These are phyloP conservation scores for Gari tellinella DNA, from an alignment of 2,888 invertebrate species.

Conservation along the genomic window DNA sequence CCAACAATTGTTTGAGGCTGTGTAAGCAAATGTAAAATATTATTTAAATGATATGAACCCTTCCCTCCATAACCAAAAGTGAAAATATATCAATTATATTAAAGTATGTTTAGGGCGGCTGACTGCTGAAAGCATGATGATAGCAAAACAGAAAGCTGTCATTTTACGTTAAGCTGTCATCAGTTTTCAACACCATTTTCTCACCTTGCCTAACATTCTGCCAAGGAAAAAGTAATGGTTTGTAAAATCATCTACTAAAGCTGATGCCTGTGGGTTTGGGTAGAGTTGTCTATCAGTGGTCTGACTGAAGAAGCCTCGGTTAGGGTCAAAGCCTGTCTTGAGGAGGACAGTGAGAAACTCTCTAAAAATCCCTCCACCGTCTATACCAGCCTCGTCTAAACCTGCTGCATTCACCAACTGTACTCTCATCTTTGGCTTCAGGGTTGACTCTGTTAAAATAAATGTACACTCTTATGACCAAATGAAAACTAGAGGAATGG, in stretches of 20 bases:
- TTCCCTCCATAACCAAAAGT: too few relatives aligned
- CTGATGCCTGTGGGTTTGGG: constrained; percentile 96
- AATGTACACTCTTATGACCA: too few relatives aligned
- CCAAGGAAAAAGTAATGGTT: constrained; percentile 98
- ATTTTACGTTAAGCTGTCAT: too few relatives aligned
- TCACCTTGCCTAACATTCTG: constrained; percentile 94
- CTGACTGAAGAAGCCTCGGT: constrained; percentile 95
- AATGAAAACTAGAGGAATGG: too few relatives aligned
- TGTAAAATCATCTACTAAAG: constrained; percentile 92
- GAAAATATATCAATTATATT: too few relatives aligned
- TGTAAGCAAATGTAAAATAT: too few relatives aligned
- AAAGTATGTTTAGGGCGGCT: too few relatives aligned
- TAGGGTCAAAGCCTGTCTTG: constrained; percentile 97
- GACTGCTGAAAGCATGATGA: too few relatives aligned
- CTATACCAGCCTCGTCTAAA: constrained; percentile 97
- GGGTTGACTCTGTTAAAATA: constrained; percentile 90
- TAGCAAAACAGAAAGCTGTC: too few relatives aligned
- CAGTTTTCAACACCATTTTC: too few relatives aligned
- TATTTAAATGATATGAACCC: too few relatives aligned
- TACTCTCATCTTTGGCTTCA: constrained; percentile 93
- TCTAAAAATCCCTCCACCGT: constrained; percentile 98
- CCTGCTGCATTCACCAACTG: constrained; percentile 96
- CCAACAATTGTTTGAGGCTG: too few relatives aligned
- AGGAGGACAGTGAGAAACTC: constrained; percentile 97
- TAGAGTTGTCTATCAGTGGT: constrained; percentile 97